These are phyloP conservation scores for Peribatodes rhomboidaria DNA, from an alignment of 2,888 invertebrate genomes.

Conservation along the genomic window DNA sequence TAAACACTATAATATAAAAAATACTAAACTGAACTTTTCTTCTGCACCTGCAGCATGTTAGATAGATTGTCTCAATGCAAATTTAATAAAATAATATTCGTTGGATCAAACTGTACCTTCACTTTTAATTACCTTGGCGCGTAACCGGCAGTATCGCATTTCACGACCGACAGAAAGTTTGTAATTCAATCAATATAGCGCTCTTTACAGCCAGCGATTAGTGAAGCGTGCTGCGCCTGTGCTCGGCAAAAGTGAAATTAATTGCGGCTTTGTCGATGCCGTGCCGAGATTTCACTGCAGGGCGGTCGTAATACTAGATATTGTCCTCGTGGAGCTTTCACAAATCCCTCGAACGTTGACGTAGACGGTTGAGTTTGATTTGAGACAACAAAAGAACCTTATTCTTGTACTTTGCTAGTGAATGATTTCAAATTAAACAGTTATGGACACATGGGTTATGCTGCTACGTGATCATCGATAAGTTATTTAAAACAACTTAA, in stretches of 20 bases:
- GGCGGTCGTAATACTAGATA: conserved; percentile 35
- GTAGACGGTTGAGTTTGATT: neutral
- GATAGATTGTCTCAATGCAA: neutral
- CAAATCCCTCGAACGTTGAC: conserved; percentile 33
- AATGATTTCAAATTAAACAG: neutral
- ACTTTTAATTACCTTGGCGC: conserved; percentile 37
- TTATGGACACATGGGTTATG: no score
- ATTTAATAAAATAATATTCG: neutral
- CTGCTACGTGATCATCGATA: no score
- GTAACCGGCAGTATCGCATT: conserved; percentile 54
- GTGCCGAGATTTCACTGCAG: conserved; percentile 58
- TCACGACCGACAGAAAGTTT: conserved; percentile 67
- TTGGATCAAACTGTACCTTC: neutral
- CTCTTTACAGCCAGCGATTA: conserved; percentile 67
- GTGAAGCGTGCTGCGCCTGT: conserved; percentile 65
- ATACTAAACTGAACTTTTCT: no score
- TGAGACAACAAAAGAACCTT: neutral
- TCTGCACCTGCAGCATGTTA: no score
- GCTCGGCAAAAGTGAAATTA: conserved; percentile 76
- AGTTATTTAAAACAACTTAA: no score
- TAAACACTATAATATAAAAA: no score
- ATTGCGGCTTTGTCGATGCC: conserved; percentile 60
- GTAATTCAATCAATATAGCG: conserved; percentile 68
- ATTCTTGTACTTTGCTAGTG: neutral
- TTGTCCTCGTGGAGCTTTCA: conserved; percentile 58